Evolutionary conservation across 1,140 invertebrate genomes (phyloP), one percentile per base, ranked within the genome.

Genomic region (Atta cephalotes): DNA sequence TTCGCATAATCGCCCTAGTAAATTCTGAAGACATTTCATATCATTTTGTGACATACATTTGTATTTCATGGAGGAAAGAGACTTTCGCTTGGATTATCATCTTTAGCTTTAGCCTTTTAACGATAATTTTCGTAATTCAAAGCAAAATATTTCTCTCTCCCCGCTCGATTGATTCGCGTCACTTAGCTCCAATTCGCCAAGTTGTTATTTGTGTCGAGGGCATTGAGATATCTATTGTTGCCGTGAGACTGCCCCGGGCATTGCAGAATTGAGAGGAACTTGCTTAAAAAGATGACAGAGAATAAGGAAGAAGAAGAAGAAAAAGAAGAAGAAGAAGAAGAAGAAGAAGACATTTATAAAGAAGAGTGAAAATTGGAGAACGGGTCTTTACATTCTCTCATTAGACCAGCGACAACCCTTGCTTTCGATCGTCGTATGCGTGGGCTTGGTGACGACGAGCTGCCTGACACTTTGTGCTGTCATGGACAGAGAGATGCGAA

Each of bases 141-240:
- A 60, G 58, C 56, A 74, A 82, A 72, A 74, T 74, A 63, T 82
- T 74, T 74, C 39, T 62, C 18, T 74, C 28, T 49, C 35, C 53
- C 25, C 63, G 79, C 35, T 71, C 79, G 68, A 82, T 82, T 72
- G 79, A 72, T 82, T 82, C 79, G 25, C 53, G 18, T 60, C 80
- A 60, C 39, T 60, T 60, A 45, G 68, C 71, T 74, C 31, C 79
- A 21, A 82, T 45, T 49, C 35, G 80, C 68, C 56, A 31, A 58
- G 51, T 72, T 82, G 66, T 25, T 82, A 82, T 82, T 82, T 58
- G 80, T 62, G 80, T 82, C 68, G 80, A 60, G 56, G 58, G 28
- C 21, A 51, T 49, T 28, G 58, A 53, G 62, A 49, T 31, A 62
- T 49, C 18, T 25, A 60, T 45, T 72, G 80, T 82, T 72, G 35